Percentiles rank a stretch among this genome's conserved stretches.
These are phyloP conservation scores for Chaetorhynchus papuensis DNA, from an alignment of 2,113 vertebrate species.

Conservation along the genomic window DNA sequence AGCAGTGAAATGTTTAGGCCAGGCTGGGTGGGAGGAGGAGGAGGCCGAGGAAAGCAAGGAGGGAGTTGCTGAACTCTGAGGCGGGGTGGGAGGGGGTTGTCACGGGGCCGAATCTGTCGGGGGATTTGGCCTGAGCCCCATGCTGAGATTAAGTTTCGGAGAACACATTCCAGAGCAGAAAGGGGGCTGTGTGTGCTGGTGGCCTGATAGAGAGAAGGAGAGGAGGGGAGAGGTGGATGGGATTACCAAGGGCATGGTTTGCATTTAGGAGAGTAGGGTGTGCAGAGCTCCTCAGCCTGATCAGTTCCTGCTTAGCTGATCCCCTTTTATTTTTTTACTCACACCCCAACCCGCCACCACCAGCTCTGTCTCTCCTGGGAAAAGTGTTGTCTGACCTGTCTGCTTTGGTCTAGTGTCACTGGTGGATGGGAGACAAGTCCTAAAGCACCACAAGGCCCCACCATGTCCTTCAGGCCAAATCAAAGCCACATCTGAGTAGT, in stretches of 20 bases:
- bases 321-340: background rate
- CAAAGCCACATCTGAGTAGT: background rate
- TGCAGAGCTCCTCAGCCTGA: background rate
- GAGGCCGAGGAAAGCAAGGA: background rate
- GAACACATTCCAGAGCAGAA: constrained; percentile 80
- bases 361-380: background rate
- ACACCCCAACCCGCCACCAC: background rate
- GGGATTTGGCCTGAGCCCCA: constrained; percentile 71
- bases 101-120: constrained; percentile 59
- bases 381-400: background rate
- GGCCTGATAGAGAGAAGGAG: constrained; percentile 52
- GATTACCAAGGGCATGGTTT: constrained; percentile 62
- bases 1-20: constrained; percentile 72
- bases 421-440: background rate
- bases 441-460: background rate
- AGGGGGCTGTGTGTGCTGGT: constrained; percentile 72
- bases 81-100: constrained; percentile 38
- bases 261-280: constrained; percentile 37
- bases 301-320: background rate
- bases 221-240: constrained; percentile 50
- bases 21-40: constrained; percentile 40
- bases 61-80: background rate
- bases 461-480: background rate
- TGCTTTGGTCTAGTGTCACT: background rate
- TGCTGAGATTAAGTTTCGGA: constrained; percentile 75